Conservation (phyloP, 2,113 vertebrate genomes). For the Sclerurus mexicanus region DNA sequence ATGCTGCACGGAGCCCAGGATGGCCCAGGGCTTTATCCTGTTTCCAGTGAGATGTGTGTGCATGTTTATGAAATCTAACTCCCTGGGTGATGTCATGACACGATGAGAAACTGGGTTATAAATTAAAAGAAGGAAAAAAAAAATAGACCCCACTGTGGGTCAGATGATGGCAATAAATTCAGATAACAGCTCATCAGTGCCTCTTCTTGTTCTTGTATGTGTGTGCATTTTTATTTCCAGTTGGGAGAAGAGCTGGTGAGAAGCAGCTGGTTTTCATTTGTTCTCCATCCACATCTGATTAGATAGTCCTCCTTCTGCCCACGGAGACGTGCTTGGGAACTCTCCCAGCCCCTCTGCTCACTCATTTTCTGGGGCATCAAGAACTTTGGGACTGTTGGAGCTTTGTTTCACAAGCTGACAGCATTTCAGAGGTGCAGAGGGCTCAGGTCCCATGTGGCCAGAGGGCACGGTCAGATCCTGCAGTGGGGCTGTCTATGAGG, state of each 20-base stretch:
- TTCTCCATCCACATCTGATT: constrained; percentile 59
- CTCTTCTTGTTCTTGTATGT: constrained; percentile 38
- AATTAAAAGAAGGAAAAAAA: constrained; percentile 32
- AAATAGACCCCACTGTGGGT: constrained; percentile 56
- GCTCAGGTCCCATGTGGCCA: neutral
- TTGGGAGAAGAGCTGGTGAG: constrained; percentile 59
- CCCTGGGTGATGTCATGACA: constrained; percentile 61
- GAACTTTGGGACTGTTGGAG: neutral
- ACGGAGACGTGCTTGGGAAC: neutral
- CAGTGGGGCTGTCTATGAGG: neutral
- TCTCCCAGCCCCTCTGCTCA: constrained; percentile 4
- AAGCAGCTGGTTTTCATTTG: constrained; percentile 68
- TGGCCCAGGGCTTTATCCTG: neutral
- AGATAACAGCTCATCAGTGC: constrained; percentile 68
- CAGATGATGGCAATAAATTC: constrained; percentile 69
- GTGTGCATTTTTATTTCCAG: constrained; percentile 24
- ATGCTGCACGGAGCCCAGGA: neutral
- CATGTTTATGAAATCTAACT: constrained; percentile 31
- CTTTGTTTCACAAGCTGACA: constrained; percentile 21
- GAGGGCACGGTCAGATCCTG: neutral
- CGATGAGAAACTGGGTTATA: constrained; percentile 40
- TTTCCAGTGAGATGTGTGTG: neutral
- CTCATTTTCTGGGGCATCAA: constrained; percentile 28
- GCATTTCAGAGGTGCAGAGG: constrained; percentile 25
- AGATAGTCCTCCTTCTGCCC: constrained; percentile 30